These are phyloP conservation scores for Platyscapa corneri DNA, from an alignment of 1,140 invertebrate species.

Conservation along the genomic window DNA sequence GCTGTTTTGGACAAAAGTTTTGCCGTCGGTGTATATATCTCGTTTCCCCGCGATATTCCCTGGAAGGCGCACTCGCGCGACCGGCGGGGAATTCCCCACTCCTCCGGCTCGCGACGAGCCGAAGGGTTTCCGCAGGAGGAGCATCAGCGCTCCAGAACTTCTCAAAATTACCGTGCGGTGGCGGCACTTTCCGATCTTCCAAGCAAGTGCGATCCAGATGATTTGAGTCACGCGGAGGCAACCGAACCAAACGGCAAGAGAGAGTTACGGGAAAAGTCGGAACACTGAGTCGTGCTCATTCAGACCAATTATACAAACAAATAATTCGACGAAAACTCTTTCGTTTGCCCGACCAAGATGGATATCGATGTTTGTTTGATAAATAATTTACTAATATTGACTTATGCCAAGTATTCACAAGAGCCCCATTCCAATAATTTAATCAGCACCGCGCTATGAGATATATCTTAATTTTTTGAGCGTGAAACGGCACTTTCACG, in stretches of 20 bases:
- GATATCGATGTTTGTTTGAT: constrained; percentile 35
- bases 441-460: not conserved
- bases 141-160: constrained; percentile 56
- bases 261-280: not conserved
- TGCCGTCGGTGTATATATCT: constrained; percentile 54
- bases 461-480: too few relatives aligned
- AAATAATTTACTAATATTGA: constrained; percentile 31
- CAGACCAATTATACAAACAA: constrained; percentile 48
- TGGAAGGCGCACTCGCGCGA: constrained; percentile 30
- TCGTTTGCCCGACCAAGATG: not conserved
- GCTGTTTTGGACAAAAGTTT: constrained; percentile 68
- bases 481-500: not conserved
- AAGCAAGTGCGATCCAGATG: constrained; percentile 60
- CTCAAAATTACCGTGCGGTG: constrained; percentile 71
- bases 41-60: constrained; percentile 42
- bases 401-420: not conserved
- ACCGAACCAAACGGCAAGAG: constrained; percentile 34
- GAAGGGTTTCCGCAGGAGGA: constrained; percentile 24
- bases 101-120: not conserved
- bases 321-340: constrained; percentile 24
- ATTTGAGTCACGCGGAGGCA: constrained; percentile 66
- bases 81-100: constrained; percentile 64
- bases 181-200: constrained; percentile 65
- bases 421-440: not conserved
- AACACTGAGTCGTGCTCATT: not conserved